phyloP scores from a whole-genome alignment of 1,140 invertebrate genomes.

The Drosophila dunni region DNA sequence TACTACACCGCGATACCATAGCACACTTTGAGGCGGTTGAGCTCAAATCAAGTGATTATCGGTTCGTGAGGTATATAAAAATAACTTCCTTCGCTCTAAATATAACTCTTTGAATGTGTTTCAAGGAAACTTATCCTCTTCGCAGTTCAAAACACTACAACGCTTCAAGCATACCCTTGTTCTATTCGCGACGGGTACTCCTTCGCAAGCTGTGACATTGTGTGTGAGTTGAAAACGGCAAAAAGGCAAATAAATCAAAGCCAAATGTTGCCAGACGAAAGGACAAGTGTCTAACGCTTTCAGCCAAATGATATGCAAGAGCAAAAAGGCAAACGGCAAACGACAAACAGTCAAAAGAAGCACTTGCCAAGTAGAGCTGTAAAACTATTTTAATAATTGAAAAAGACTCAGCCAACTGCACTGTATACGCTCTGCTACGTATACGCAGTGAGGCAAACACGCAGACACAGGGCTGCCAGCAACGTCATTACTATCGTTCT shows the following conservation, averaged over 20 bases:
- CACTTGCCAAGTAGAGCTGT: neutral
- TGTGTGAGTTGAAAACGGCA: neutral
- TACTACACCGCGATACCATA: no score
- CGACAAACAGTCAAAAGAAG: neutral
- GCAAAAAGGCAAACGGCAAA: conserved; percentile 1
- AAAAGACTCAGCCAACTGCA: conserved; percentile 5
- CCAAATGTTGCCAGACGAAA: conserved; percentile 29
- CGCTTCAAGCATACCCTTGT: no score
- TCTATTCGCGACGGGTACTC: neutral
- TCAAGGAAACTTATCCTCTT: no score
- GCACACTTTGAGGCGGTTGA: no score
- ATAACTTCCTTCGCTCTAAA: no score
- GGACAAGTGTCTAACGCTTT: conserved; percentile 41
- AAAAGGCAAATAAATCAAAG: conserved; percentile 39
- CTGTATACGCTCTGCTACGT: conserved; percentile 15
- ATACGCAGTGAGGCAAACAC: conserved; percentile 13
- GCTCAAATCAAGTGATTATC: no score
- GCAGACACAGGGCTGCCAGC: neutral
- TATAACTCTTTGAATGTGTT: no score
- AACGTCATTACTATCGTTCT: conserved; percentile 8
- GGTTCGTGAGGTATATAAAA: no score
- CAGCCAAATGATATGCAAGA: conserved; percentile 27
- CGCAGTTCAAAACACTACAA: no score
- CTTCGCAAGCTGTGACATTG: conserved; percentile 15
- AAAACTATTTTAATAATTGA: conserved; percentile 36